Evolutionary conservation across 1,140 invertebrate species (phyloP), one percentile per base, ranked within the genome.

Genomic region (Drosophila chauvacae): DNA sequence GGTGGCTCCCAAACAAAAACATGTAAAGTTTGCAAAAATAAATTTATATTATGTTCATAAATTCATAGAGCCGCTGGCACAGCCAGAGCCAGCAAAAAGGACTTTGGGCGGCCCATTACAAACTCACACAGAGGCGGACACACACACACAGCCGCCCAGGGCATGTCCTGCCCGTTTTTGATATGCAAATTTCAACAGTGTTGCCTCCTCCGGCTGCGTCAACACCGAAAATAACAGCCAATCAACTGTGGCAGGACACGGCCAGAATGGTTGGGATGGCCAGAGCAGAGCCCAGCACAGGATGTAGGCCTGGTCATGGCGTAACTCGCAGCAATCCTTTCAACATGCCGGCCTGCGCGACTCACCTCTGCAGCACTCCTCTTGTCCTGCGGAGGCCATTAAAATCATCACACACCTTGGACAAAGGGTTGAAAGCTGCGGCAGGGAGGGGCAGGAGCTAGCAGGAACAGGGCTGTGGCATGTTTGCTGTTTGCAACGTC

Each of bases 11-110:
- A 70, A 90, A 88, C 85, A 88, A 90, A 90, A 90, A 90, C 85
- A 90, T 90, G 85, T 80, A 82, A 87, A 87, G 84, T 84, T 77
- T 77, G 88, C 90, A 91, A 91, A 87, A 91, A 91, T 91, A 91
- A 91, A 91, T 91, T 91, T 91, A 91, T 91, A 91, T 91, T 91
- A 91, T 91, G 90, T 91, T 91, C 90, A 91, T 91, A 91, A 91
- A 91, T 91, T 91, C 90, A 91, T 90, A 90, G 81, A 91, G 86
- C 88, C 45, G 59, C 58, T 66, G 71, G 58, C 70, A 60, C 45
- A 79, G 64, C 68, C 63, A 66, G 66, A 55, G 33, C 63, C 73
- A 45, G 80, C 69, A 72, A 60, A 55, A 76, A 80, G 78, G 81
- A 74, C 85, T 83, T 82, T 83, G 61, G 61, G 61, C 61, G 48